phyloP scores from a whole-genome alignment of 1,140 invertebrate genomes.

The Ips typographus region DNA sequence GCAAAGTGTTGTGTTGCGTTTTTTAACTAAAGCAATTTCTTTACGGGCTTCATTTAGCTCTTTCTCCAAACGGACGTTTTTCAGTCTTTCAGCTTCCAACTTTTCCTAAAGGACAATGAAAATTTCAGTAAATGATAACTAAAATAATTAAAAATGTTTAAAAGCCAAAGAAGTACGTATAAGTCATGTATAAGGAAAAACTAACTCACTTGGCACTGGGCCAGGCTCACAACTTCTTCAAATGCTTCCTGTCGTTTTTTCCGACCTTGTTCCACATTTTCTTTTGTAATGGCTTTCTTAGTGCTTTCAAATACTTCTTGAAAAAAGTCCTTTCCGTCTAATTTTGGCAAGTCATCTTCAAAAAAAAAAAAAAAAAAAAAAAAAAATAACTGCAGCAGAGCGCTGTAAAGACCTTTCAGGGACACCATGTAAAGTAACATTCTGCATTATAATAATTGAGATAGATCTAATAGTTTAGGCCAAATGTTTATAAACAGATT shows the following conservation, averaged over 20 bases:
- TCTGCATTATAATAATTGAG: too few relatives aligned
- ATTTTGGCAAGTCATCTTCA: neutral
- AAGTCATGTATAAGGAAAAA: slow-evolving; percentile 17
- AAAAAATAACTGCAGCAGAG: too few relatives aligned
- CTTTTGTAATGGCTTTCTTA: slow-evolving; percentile 64
- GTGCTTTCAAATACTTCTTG: slow-evolving; percentile 67
- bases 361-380: too few relatives aligned
- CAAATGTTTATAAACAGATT: too few relatives aligned
- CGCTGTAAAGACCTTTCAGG: too few relatives aligned
- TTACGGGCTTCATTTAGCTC: slow-evolving; percentile 64
- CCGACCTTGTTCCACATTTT: slow-evolving; percentile 63
- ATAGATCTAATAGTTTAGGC: too few relatives aligned
- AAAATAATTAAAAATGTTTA: too few relatives aligned
- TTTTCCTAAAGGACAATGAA: slow-evolving; percentile 56
- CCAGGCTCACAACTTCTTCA: slow-evolving; percentile 46
- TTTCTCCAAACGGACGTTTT: slow-evolving; percentile 62
- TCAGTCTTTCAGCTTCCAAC: slow-evolving; percentile 66
- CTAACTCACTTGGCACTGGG: slow-evolving; percentile 46
- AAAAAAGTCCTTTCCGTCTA: slow-evolving; percentile 61
- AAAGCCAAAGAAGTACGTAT: neutral
- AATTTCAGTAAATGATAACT: too few relatives aligned
- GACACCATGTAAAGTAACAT: too few relatives aligned
- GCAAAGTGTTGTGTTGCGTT: slow-evolving; percentile 75
- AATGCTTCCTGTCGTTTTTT: slow-evolving; percentile 49
- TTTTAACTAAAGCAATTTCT: slow-evolving; percentile 72